A percentile compares a stretch with the other conserved stretches of the same genome.
Evolutionary conservation across 2,113 vertebrate species (phyloP).

Genomic region (Plecturocebus donacophilus): DNA sequence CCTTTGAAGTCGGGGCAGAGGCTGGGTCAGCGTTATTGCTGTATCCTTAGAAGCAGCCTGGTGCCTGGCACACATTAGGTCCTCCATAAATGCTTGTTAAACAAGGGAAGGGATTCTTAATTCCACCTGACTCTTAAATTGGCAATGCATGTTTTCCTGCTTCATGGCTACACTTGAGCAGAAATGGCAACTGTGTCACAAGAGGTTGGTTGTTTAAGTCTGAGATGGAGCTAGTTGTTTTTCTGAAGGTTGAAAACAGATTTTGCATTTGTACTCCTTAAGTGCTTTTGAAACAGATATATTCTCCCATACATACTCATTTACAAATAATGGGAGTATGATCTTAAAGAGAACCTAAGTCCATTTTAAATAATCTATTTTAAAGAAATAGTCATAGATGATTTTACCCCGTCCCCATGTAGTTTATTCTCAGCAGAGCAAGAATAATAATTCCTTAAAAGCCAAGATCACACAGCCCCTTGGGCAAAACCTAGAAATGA

Average conservation of each 20-base stretch:
- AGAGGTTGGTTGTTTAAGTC: background rate
- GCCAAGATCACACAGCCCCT: background rate
- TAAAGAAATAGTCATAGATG: conserved; percentile 6
- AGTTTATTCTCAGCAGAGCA: background rate
- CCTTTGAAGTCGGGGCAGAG: background rate
- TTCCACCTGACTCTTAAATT: background rate
- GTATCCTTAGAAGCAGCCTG: background rate
- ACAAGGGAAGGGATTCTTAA: background rate
- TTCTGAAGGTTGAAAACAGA: conserved; percentile 14
- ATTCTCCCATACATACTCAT: background rate
- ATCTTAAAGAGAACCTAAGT: background rate
- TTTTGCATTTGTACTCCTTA: background rate
- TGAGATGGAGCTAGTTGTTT: background rate
- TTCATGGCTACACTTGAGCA: background rate
- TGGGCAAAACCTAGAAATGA: background rate
- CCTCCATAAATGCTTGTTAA: background rate
- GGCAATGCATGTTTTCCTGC: background rate
- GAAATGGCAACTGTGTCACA: background rate
- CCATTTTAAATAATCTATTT: background rate
- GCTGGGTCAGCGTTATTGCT: background rate
- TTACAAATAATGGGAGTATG: background rate
- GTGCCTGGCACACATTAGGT: background rate
- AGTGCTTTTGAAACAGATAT: background rate
- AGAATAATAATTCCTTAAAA: background rate
- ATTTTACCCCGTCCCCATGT: background rate